Conservation (phyloP, 2,888 invertebrate species). For the Harmothoe impar region DNA sequence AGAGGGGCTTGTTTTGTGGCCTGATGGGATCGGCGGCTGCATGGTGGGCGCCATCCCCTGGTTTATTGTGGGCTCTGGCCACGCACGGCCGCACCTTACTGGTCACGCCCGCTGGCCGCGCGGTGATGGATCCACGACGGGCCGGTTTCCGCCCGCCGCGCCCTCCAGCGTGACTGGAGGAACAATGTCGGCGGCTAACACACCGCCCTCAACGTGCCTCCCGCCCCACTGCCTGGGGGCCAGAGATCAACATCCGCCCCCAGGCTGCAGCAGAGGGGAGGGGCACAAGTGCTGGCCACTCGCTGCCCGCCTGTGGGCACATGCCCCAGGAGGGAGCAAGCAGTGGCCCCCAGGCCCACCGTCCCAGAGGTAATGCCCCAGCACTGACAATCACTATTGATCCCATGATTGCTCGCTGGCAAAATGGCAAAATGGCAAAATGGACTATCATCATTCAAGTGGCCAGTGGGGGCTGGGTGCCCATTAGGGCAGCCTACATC, state of each 20-base stretch:
- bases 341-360: neutral
- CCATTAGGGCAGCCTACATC: constrained; percentile 50
- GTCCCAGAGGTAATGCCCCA: constrained; percentile 40
- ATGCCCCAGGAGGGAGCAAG: neutral
- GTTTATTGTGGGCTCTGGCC: constrained; percentile 45
- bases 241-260: constrained; percentile 27
- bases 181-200: constrained; percentile 36
- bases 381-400: constrained; percentile 62
- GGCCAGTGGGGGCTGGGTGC: constrained; percentile 12
- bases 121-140: constrained; percentile 44
- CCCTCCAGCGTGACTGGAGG: constrained; percentile 43
- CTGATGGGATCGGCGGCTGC: constrained; percentile 29
- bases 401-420: constrained; percentile 51
- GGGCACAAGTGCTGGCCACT: neutral
- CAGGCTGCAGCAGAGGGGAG: neutral
- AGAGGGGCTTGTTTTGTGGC: neutral
- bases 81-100: neutral
- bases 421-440: constrained; percentile 62
- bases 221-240: constrained; percentile 22
- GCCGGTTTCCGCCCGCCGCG: neutral
- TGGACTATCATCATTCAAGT: constrained; percentile 62
- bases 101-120: neutral
- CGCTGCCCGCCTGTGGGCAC: neutral
- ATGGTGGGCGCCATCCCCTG: neutral
- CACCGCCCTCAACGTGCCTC: neutral